Evolutionary conservation across 2,113 vertebrate genomes (phyloP), one percentile per base, ranked within the genome.

Genomic region (Coracopsis vasa): DNA sequence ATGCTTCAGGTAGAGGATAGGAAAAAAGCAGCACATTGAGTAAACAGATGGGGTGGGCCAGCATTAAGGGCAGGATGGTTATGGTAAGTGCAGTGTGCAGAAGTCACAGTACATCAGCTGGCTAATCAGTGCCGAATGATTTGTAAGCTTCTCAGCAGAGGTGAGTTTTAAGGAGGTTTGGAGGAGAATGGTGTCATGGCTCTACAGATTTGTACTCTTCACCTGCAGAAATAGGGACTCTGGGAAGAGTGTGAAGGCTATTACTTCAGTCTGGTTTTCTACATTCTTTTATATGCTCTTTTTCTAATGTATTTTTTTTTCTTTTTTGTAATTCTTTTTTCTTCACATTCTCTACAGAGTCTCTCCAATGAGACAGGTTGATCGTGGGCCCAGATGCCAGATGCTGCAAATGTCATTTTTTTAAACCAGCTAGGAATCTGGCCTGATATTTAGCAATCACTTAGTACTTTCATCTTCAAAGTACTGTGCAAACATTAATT

Each of bases 391-490:
- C 86, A 83, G 88, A 80, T 94, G 90, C 67, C 6, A 4, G 3
- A 3, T 2, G 0, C 77, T 78, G 44, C 47, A 93, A 92, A 88
- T 91, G 86, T 75, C 72, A 39, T 71, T 90, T 94, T 94, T 93
- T 95, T 74, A 88, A 95, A 74, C 64, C 88, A 92, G 92, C 60
- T 93, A 90, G 94, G 86, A 81, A 86, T 94, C 83, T 78, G 77
- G 86, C 54, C 83, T 96, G 88, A 71, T 93, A 78, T 74, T 95
- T 93, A 94, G 86, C 88, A 69, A 47, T 94, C 8, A 3, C 86
- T 88, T 83, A 86, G 92, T 94, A 84, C 88, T 97, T 96, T 91
- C 65, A 93, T 96, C 95, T 96, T 95, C 94, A 96, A 95, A 96
- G 92, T 80, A 54, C 85, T 93, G 80, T 93, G 92, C 90, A 94